A percentile compares a stretch with the other conserved stretches of the same genome.
Evolutionary conservation across 2,113 vertebrate species (phyloP).

Genomic region (Gambusia affinis): DNA sequence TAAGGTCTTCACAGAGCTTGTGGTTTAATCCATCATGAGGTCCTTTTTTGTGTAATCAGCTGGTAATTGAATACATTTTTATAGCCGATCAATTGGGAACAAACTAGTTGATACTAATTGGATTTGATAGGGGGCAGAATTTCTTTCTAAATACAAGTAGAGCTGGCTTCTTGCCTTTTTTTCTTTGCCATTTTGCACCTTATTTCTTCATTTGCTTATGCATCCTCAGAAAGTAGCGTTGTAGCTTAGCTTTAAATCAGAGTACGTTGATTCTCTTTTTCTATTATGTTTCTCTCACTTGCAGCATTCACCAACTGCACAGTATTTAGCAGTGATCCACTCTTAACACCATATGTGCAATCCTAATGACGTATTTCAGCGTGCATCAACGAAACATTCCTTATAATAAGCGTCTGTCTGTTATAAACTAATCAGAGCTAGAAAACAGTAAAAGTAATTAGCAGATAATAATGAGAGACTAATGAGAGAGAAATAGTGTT

Average conservation of each 20-base stretch:
- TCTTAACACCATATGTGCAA: conserved; percentile 13
- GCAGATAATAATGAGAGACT: conserved; percentile 61
- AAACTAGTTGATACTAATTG: neutral
- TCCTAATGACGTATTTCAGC: conserved; percentile 29
- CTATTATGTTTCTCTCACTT: neutral
- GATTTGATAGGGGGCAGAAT: neutral
- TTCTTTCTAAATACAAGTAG: neutral
- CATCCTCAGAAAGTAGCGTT: neutral
- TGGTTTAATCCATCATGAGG: neutral
- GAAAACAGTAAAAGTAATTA: conserved; percentile 68
- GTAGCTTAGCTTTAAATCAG: neutral
- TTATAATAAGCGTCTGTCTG: conserved; percentile 36
- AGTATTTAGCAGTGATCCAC: neutral
- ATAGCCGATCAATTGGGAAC: neutral
- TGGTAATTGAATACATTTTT: neutral
- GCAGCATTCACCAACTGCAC: neutral
- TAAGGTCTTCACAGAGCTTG: neutral
- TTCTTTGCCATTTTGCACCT: too few relatives aligned
- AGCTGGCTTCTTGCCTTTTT: too few relatives aligned
- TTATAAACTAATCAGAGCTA: conserved; percentile 54
- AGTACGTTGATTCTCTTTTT: neutral
- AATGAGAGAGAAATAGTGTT: conserved; percentile 47
- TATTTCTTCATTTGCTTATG: neutral
- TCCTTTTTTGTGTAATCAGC: neutral
- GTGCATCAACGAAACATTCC: conserved; percentile 38